Percentiles rank a stretch among this genome's conserved stretches.
Evolutionary conservation across 2,797 vertebrate genomes (phyloP).

Genomic region (Nothura maculosa): DNA sequence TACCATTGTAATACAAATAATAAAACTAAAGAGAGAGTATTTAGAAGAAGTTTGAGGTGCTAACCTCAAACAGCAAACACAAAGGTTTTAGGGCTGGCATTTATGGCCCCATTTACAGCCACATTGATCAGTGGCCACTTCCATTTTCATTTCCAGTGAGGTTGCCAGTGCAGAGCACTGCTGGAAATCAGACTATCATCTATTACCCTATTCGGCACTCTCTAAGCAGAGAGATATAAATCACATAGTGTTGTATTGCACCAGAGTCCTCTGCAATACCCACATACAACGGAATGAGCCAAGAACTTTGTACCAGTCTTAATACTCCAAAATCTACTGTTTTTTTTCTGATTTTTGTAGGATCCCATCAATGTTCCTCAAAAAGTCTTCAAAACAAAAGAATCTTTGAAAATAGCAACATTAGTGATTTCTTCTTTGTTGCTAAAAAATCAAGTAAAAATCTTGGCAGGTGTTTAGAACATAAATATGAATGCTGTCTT

Average conservation of each 20-base stretch:
- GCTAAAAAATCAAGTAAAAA: neutral
- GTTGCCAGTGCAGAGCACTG: neutral
- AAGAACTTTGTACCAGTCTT: neutral
- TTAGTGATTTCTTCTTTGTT: neutral
- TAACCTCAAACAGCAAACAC: neutral
- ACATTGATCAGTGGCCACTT: neutral
- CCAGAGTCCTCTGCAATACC: neutral
- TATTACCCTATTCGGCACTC: neutral
- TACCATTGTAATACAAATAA: neutral
- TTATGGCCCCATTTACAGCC: neutral
- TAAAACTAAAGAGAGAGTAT: neutral
- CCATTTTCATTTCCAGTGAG: neutral
- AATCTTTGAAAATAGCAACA: neutral
- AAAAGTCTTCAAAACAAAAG: neutral
- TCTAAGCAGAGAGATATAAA: neutral
- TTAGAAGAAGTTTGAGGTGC: neutral
- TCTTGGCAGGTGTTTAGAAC: neutral
- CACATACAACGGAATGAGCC: neutral
- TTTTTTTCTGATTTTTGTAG: neutral
- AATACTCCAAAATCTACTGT: neutral
- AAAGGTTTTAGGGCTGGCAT: neutral
- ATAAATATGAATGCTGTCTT: neutral
- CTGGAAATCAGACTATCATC: neutral
- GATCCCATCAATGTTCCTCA: neutral
- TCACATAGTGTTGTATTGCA: neutral